A percentile compares a stretch with the other conserved stretches of the same genome.
Conservation (phyloP, 2,888 invertebrate species). For the Apodemia zela region DNA sequence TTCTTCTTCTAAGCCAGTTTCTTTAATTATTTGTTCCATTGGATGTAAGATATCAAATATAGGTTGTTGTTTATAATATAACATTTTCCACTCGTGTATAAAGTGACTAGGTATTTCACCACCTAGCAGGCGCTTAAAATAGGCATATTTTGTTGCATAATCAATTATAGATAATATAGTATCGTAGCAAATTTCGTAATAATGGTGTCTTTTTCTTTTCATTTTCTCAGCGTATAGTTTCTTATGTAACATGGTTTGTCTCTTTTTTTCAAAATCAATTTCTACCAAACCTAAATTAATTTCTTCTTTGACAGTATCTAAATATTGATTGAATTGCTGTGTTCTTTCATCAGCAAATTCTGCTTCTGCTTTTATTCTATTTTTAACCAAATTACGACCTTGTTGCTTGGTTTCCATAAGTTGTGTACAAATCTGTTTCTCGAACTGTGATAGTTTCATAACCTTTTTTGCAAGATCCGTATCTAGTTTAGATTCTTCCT, state of each 20-base stretch:
- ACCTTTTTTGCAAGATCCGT: constrained; percentile 76
- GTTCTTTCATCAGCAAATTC: constrained; percentile 72
- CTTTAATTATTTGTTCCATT: constrained; percentile 57
- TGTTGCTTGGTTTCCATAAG: constrained; percentile 82
- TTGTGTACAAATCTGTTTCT: constrained; percentile 83
- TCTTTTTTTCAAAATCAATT: constrained; percentile 73
- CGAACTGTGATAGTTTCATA: constrained; percentile 82
- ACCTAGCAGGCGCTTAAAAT: constrained; percentile 64
- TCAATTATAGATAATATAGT: constrained; percentile 78
- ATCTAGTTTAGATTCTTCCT: constrained; percentile 76
- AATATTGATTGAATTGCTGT: constrained; percentile 65
- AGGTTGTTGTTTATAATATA: constrained; percentile 77
- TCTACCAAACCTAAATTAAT: constrained; percentile 68
- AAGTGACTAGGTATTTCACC: constrained; percentile 67
- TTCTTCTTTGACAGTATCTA: constrained; percentile 64
- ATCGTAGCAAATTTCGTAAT: constrained; percentile 73
- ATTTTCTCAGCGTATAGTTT: constrained; percentile 77
- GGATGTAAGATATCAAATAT: constrained; percentile 73
- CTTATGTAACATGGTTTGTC: constrained; percentile 73
- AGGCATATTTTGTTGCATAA: constrained; percentile 73
- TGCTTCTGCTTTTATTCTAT: constrained; percentile 72
- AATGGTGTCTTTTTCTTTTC: constrained; percentile 66
- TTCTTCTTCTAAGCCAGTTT: constrained; percentile 46
- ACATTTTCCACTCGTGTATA: constrained; percentile 77
- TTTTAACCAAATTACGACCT: constrained; percentile 75